Evolutionary conservation across 2,113 vertebrate species (phyloP).

Genomic region (Oncorhynchus kisutch): DNA sequence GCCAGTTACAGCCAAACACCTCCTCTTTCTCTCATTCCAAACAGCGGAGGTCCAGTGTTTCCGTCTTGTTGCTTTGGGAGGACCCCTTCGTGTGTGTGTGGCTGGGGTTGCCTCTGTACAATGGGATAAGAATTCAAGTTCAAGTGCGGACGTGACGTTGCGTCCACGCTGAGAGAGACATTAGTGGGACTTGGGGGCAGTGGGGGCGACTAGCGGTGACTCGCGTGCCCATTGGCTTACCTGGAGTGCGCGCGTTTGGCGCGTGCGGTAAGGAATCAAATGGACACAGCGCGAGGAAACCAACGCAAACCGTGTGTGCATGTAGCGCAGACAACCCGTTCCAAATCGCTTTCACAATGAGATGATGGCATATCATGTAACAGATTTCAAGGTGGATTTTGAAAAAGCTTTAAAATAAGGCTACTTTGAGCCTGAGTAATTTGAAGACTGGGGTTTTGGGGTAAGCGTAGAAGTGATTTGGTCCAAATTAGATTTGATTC

Average conservation of each 20-base stretch:
- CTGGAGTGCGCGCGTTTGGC: constrained; percentile 71
- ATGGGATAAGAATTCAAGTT: constrained; percentile 93
- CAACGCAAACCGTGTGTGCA: neutral
- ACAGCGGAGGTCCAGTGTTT: constrained; percentile 71
- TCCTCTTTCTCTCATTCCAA: constrained; percentile 63
- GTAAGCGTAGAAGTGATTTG: neutral
- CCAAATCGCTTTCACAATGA: too few relatives aligned
- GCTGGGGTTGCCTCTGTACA: constrained; percentile 89
- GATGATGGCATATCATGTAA: too few relatives aligned
- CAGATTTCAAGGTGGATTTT: too few relatives aligned
- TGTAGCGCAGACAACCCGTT: neutral
- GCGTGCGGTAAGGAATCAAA: constrained; percentile 34
- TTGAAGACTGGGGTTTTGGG: neutral
- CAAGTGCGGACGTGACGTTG: constrained; percentile 94
- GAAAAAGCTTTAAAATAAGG: neutral
- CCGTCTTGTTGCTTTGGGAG: constrained; percentile 77
- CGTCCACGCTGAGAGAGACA: constrained; percentile 83
- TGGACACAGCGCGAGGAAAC: neutral
- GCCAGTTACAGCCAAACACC: constrained; percentile 60
- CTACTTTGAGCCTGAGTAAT: neutral
- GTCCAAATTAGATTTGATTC: neutral
- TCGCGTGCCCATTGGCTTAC: constrained; percentile 80
- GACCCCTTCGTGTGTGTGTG: constrained; percentile 86
- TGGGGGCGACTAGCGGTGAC: constrained; percentile 84
- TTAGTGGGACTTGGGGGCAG: constrained; percentile 77